Base-by-base conservation (phyloP, 2,888 invertebrate genomes). In the Digitonthophagus gazella region DNA sequence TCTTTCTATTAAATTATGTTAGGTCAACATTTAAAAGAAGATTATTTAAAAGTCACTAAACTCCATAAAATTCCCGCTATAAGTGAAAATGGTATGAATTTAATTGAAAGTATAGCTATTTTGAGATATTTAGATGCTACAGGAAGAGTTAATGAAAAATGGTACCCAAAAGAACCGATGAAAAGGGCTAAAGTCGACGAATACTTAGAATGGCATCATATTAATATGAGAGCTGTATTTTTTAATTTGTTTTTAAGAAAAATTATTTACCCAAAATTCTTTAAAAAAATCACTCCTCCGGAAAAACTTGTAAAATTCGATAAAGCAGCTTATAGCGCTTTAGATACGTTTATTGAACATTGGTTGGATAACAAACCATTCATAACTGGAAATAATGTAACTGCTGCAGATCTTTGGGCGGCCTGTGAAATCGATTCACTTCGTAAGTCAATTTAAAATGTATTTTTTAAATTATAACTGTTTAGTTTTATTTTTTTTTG, bases 361-460 rank as follows among this genome's bases (percentile, higher is more conserved):
- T 87, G 86, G 83, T 76, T 87, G 65, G 71, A 84, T 78, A 71
- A 84, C 78, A 72, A 85, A 72, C 61, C 57, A 5, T 88, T 86
- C 73, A 82, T 91, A 4, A 84, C 83, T 0, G 89, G 91, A 0
- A 79, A 89, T 74, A 78, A 83, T 11, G 82, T 91, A 3, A 88
- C 89, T 0, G 87, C 89, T 0, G 92, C 93, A 0, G 93, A 93
- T 80, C 80, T 93, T 67, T 83, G 92, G 72, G 92, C 90, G 0
- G 89, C 89, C 0, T 90, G 90, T 75, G 93, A 93, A 84, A 80
- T 93, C 65, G 92, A 93, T 79, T 92, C 93, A 80, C 88, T 90
- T 54, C 85, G 91, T 91, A 79, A 84, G 54, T 65, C 15, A 19
- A 15, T 44, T 44, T 44, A 2, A 44, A 44, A 44, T 44, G 11